Evolutionary conservation across 2,888 invertebrate genomes (phyloP), one percentile per base, ranked within the genome.

Genomic region (Bedellia somnulentella): DNA sequence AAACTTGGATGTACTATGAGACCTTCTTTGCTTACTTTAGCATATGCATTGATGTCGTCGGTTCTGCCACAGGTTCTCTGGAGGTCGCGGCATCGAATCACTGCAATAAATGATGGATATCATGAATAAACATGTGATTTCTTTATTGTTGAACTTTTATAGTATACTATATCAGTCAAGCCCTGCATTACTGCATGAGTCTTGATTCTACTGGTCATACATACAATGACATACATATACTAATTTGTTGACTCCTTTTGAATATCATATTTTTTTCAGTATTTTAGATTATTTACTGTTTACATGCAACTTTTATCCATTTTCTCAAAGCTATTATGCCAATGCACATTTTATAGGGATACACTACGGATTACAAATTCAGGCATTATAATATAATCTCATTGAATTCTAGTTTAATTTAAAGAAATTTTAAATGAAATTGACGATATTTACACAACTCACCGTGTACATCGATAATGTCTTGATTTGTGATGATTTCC

Each of bases 71-170:
- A 79, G 10, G 80, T 57, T 40, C 86, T 78, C 44, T 82, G 80
- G 38, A 91, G 75, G 52, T 88, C 88, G 49, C 81, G 81, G 56
- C 89, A 90, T 45, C 86, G 80, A 47, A 88, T 82, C 43, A 91
- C 90, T 90, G 78, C 31, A 80, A 80, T 42, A 36, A 44, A 52
- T 14, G 22, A 28, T 16, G 10, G 12, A 27, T 8, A 11, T 17
- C n/a, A n/a, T n/a, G n/a, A n/a, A n/a, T n/a, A n/a, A n/a, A n/a
- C n/a, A n/a, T n/a, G n/a, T n/a, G 52, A 41, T 18, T 4, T 32
- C 9, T 15, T n/a, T 3, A n/a, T 21, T 15, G 12, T 17, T 5
- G 21, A 42, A 16, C 26, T 26, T 2, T 27, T 14, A 24, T 37
- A 33, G 26, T 28, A 32, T 34, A 21, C 28, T 30, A 25, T 27